Percentiles rank a stretch among this genome's conserved stretches.
Evolutionary conservation across 2,113 vertebrate genomes (phyloP).

Genomic region (Symphodus melops): DNA sequence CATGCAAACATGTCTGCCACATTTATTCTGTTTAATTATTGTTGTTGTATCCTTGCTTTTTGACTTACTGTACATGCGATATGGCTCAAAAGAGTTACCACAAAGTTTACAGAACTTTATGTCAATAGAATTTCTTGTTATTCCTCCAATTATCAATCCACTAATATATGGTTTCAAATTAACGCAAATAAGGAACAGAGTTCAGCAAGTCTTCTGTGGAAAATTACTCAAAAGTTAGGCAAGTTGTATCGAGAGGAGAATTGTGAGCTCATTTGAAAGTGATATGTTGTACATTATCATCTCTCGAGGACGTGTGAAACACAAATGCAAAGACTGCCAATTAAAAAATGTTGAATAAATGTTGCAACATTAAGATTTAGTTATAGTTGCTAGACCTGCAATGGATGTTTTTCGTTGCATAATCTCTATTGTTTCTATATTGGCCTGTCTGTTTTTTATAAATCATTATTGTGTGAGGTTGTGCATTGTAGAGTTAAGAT

Average conservation of each 20-base stretch:
- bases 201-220: neutral
- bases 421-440: too few species aligned
- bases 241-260: neutral
- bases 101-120: slow-evolving; percentile 36
- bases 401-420: too few species aligned
- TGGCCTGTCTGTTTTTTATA: neutral
- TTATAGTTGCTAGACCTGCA: too few species aligned
- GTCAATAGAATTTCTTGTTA: slow-evolving; percentile 40
- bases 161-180: slow-evolving; percentile 49
- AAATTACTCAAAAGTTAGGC: neutral
- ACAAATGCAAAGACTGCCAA: neutral
- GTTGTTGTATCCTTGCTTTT: slow-evolving; percentile 15
- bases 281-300: neutral
- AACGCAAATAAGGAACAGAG: slow-evolving; percentile 30
- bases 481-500: too few species aligned
- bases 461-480: neutral
- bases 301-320: too few species aligned
- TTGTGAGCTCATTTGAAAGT: neutral
- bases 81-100: neutral
- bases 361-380: too few species aligned
- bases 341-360: too few species aligned
- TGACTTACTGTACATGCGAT: slow-evolving; percentile 49
- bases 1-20: slow-evolving; percentile 54
- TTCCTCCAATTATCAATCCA: slow-evolving; percentile 50
- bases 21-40: slow-evolving; percentile 26